Evolutionary conservation across 2,113 vertebrate genomes (phyloP).

Genomic region (Pantherophis guttatus): DNA sequence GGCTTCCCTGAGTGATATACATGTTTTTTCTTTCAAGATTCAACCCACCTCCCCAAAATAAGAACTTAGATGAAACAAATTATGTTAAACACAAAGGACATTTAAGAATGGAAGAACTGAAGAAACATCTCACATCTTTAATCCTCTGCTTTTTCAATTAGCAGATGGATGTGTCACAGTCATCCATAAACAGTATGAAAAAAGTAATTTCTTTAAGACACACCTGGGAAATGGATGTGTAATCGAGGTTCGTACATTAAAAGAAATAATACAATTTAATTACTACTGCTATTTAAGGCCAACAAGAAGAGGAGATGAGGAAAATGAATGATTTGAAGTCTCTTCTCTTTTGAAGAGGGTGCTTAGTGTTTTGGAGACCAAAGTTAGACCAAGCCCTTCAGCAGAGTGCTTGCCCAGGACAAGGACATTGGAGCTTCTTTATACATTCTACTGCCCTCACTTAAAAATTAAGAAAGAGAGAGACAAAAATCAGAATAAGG

Average conservation of each 20-base stretch:
- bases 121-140: constrained; percentile 41
- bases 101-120: constrained; percentile 24
- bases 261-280: constrained; percentile 67
- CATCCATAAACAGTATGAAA: constrained; percentile 58
- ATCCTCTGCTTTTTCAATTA: constrained; percentile 59
- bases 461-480: constrained; percentile 35
- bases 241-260: constrained; percentile 57
- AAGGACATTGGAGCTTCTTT: constrained; percentile 10
- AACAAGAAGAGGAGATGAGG: constrained; percentile 36
- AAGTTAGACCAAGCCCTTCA: not conserved
- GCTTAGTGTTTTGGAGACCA: constrained; percentile 11
- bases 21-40: constrained; percentile 11
- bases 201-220: constrained; percentile 71
- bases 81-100: constrained; percentile 49
- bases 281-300: constrained; percentile 62
- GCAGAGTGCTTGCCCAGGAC: constrained; percentile 18
- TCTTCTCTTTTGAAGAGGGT: not conserved
- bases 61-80: constrained; percentile 35
- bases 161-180: constrained; percentile 54
- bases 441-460: not conserved
- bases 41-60: not conserved
- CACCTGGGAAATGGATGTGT: constrained; percentile 65
- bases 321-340: constrained; percentile 57
- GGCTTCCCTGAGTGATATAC: not conserved
- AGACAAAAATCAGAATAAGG: constrained; percentile 29